phyloP scores from a whole-genome alignment of 2,113 vertebrate species.

The Ptilonorhynchus violaceus region DNA sequence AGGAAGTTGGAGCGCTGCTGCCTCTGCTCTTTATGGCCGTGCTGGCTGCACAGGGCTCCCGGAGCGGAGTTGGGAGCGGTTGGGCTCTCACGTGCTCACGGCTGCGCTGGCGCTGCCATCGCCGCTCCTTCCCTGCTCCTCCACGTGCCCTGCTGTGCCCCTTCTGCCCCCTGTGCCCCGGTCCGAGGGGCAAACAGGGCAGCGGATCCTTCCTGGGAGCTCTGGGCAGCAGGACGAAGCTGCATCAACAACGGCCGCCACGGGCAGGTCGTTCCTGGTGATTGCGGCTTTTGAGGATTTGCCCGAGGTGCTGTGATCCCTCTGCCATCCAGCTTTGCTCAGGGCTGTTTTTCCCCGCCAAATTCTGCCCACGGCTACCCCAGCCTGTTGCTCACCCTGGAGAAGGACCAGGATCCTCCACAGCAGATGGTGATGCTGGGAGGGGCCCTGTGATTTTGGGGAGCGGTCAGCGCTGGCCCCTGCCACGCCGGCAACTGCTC shows the following conservation, averaged over 20 bases:
- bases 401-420: rapidly evolving
- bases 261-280: not conserved
- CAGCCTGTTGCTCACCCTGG: rapidly evolving
- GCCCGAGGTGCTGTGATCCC: not conserved
- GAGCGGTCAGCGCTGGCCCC: not conserved
- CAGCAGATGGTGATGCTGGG: not conserved
- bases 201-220: not conserved
- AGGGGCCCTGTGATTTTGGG: not conserved
- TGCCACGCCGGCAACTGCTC: not conserved
- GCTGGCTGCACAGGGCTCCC: not conserved
- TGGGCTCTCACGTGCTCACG: not conserved
- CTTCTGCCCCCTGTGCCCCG: not conserved
- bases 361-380: not conserved
- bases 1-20: conserved; percentile 29
- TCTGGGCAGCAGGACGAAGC: not conserved
- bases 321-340: not conserved
- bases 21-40: conserved; percentile 7
- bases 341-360: rapidly evolving
- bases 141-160: not conserved
- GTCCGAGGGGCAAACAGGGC: not conserved
- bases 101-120: not conserved
- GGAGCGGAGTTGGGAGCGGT: not conserved
- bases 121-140: not conserved
- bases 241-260: not conserved
- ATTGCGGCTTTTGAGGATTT: not conserved